Base-by-base conservation (phyloP, 2,888 invertebrate species). In the Xestia c-nigrum region DNA sequence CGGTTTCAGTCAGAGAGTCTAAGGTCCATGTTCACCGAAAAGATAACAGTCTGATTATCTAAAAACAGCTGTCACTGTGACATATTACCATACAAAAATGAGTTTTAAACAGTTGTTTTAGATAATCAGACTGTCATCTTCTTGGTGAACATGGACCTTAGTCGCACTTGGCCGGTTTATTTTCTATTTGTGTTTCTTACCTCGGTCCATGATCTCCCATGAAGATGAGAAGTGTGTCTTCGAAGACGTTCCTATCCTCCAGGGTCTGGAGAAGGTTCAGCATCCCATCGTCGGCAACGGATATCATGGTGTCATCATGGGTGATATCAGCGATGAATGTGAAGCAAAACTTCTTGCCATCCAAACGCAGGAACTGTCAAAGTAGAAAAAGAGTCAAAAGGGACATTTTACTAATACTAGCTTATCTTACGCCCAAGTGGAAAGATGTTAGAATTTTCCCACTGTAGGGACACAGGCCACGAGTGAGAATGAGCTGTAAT, bases 141-240 rank as follows among this genome's bases (percentile, higher is more conserved):
- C n/a, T n/a, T n/a, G n/a, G n/a, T n/a, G n/a, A n/a, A n/a, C n/a
- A n/a, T n/a, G n/a, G n/a, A n/a, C n/a, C n/a, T n/a, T n/a, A n/a
- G 31, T 31, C 31, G 31, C 21, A 10, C n/a, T n/a, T 10, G 52
- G n/a, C 52, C n/a, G 10, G 10, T n/a, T n/a, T n/a, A 5, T 21
- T 31, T 7, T 21, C 2, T 47, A 43, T 61, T 9, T 14, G 10
- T 31, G 1, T 43, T 55, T 57, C 83, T 77, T 90, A 98, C 98
- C 98, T 98, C 83, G 98, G 98, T 0, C 99, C 99, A 93, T 99
- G 99, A 94, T 99, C 99, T 7, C 99, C 98, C 99, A 99, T 99
- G 5, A 99, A 91, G 74, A 99, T 97, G 0, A 99, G 94, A 83
- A 99, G 91, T 0, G 99, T 98, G 87, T 98, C 97, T 81, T 99